Base-by-base conservation (phyloP, 2,888 invertebrate species). In the Matsumyia berberina region DNA sequence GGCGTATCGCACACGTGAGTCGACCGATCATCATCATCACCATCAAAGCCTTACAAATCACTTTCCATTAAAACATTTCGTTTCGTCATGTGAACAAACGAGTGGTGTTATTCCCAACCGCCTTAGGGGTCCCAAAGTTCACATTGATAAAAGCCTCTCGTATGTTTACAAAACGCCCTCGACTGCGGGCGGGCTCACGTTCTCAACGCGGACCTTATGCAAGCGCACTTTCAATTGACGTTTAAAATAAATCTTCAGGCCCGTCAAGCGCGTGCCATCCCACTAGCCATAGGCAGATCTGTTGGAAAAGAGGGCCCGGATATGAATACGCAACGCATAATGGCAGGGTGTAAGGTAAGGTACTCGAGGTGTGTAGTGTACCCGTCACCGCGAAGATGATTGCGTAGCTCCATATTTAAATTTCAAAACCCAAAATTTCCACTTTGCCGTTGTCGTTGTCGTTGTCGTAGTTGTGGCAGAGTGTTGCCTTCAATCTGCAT, bases 401-500 rank as follows among this genome's bases (percentile, higher is more conserved):
- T 77, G 67, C 67, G 42, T 53, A 44, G 77, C 58, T 6, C 15
- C 49, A 39, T 31, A 69, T 77, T 67, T 12, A 49, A 66, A 74
- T 53, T 55, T 60, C 53, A 17, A 74, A 60, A 51, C 58, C 49
- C 19, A 4, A 76, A 60, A 60, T 67, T 67, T 67, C 35, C 76
- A 58, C 51, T 67, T n/a, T 17, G 58, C 33, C 42, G 29, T 58
- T 19, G 39, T 64, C 9, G 29, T 11, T 1, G 15, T 17, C 4
- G 49, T 64, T 5, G 5, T 42, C 3, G 53, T 19, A 17, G 44
- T n/a, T 37, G 12, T 1, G 8, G 11, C 8, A 17, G 31, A 31
- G 15, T 35, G 49, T 46, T 46, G 77, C 66, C 78, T 62, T 58
- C 55, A 78, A 78, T 78, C 62, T 73, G 73, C 73, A 83, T 83